Conservation (phyloP, 1,140 invertebrate genomes). For the Orussus abietinus region DNA sequence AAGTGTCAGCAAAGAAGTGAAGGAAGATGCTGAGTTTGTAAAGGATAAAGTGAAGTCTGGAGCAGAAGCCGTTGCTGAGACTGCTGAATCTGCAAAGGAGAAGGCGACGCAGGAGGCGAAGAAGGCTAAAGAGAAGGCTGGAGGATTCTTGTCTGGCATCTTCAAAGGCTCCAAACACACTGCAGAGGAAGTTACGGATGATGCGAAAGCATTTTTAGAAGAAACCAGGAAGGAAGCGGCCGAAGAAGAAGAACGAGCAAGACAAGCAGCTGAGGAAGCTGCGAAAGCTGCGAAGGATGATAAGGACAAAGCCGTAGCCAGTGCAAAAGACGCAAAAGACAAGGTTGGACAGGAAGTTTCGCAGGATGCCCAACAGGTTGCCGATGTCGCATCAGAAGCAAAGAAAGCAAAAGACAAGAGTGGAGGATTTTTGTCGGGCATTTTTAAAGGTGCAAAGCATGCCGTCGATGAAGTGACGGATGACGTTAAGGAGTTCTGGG, state of each 20-base stretch:
- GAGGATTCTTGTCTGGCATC: conserved; percentile 9
- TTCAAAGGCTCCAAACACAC: conserved; percentile 7
- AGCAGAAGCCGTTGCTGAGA: not conserved
- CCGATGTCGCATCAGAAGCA: conserved; percentile 33
- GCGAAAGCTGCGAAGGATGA: conserved; percentile 3
- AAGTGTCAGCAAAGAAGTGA: too few species aligned
- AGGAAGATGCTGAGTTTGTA: too few species aligned
- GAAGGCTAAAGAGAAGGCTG: conserved; percentile 7
- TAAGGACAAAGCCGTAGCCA: not conserved
- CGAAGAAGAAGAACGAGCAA: conserved; percentile 14
- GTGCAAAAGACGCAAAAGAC: conserved; percentile 4
- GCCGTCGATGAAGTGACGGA: conserved; percentile 30
- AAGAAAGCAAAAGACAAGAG: conserved; percentile 7
- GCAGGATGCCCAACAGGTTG: conserved; percentile 28
- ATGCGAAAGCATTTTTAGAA: conserved; percentile 13
- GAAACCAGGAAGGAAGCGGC: conserved; percentile 16
- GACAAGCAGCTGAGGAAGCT: conserved; percentile 4
- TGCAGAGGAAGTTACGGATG: conserved; percentile 4
- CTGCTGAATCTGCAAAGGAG: conserved; percentile 3
- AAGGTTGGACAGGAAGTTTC: conserved; percentile 8
- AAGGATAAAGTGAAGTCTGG: too few species aligned
- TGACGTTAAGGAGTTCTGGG: conserved; percentile 31
- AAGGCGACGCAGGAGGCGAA: conserved; percentile 2
- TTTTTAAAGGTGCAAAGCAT: conserved; percentile 27
- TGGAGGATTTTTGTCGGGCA: conserved; percentile 8